Base-by-base conservation (phyloP, 2,888 invertebrate genomes). In the Scaptomyza reducta region DNA sequence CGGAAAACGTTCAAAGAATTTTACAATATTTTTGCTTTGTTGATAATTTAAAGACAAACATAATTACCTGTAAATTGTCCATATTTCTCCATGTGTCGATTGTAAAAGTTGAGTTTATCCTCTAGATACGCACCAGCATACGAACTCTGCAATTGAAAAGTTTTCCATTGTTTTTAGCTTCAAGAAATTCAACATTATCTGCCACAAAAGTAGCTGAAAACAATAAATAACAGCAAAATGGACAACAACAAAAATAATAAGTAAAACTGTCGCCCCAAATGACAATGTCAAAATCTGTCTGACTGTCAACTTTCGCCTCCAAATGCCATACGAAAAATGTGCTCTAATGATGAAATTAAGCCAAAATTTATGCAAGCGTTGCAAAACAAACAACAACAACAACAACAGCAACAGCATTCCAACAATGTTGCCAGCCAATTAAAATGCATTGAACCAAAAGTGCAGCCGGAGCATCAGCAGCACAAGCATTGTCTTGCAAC, bases 61-160 rank as follows among this genome's bases (percentile, higher is more conserved):
- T 6, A 11, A 14, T 50, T 35, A 92, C 92, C 92, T 89, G 90
- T 72, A 67, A 90, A 89, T 58, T 90, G 90, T 42, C 90, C 88
- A 73, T 91, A 91, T 87, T 88, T 89, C 63, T 90, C 90, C 74
- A 88, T 85, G 63, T 91, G 90, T 56, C 90, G 89, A 63, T 89
- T 80, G 59, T 90, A 90, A 60, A 91, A 89, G 59, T 88, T 90
- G 6, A 92, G 86, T 69, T 90, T 91, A 69, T 92, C 91, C 69
- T 91, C 89, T 64, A 92, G 83, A 88, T 91, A 92, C 55, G 89
- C 90, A 64, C 91, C 91, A 47, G 92, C 89, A 77, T 91, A 92
- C 3, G 91, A 90, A 70, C 88, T 90, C 92, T 92, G 87, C 49
- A 68, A 63, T 25, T 7, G 1, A 27, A 44, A 42, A 45, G 11